These are phyloP conservation scores for Cantharis nigra DNA, from an alignment of 2,888 invertebrate species.

Conservation along the genomic window DNA sequence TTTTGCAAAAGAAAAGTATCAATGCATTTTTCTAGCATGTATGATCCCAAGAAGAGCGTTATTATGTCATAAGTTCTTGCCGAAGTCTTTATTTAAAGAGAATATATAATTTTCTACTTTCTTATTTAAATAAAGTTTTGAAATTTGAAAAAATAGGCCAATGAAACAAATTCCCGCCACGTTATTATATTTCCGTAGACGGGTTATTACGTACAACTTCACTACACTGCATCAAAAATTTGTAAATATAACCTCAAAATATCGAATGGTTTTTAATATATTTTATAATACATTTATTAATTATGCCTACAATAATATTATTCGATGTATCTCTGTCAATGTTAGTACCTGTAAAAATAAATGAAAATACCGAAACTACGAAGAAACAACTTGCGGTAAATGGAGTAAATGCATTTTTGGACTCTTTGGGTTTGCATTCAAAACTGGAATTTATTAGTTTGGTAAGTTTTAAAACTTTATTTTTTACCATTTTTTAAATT, in stretches of 20 bases:
- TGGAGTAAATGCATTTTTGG: constrained; percentile 68
- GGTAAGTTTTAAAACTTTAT: constrained; percentile 57
- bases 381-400: constrained; percentile 67
- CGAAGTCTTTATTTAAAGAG: no score
- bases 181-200: background rate
- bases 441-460: constrained; percentile 74
- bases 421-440: constrained; percentile 66
- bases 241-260: background rate
- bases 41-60: no score
- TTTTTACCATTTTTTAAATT: background rate
- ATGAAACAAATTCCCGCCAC: background rate
- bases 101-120: no score
- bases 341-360: constrained; percentile 62
- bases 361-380: constrained; percentile 61
- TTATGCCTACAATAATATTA: constrained; percentile 75
- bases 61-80: no score
- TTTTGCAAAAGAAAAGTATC: no score
- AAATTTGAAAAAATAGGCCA: background rate
- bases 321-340: constrained; percentile 77
- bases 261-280: background rate
- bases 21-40: no score
- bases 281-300: background rate
- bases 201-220: background rate
- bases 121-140: background rate
- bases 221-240: background rate